These are phyloP conservation scores for Hypothenemus hampei DNA, from an alignment of 1,140 invertebrate species.

Conservation along the genomic window DNA sequence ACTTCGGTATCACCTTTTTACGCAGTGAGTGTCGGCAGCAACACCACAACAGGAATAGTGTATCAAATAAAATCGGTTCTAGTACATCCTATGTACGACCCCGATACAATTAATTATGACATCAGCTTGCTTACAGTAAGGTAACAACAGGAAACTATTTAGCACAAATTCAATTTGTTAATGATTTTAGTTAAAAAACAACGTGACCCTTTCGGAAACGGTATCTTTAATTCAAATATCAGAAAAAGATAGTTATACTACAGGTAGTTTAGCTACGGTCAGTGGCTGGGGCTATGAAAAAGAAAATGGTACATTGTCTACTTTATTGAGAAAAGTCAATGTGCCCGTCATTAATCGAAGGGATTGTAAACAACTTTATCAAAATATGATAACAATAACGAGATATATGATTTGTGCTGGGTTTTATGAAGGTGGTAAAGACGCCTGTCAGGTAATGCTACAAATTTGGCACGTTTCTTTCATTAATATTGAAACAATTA, in stretches of 20 bases:
- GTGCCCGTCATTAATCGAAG: constrained; percentile 1
- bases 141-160: no score
- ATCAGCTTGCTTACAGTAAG: constrained; percentile 10
- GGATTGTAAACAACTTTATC: neutral
- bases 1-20: constrained; percentile 3
- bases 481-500: constrained; percentile 32
- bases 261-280: constrained; percentile 7
- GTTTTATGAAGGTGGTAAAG: constrained; percentile 15
- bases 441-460: constrained; percentile 15
- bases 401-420: constrained; percentile 22
- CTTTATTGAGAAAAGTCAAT: neutral
- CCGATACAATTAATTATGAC: constrained; percentile 3
- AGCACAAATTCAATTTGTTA: no score
- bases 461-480: neutral
- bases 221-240: constrained; percentile 9
- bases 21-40: constrained; percentile 11
- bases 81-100: constrained; percentile 8
- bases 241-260: neutral
- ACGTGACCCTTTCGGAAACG: constrained; percentile 1
- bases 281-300: constrained; percentile 19
- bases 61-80: constrained; percentile 7
- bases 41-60: neutral
- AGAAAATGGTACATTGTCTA: constrained; percentile 14
- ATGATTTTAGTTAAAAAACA: constrained; percentile 8
- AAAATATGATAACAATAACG: constrained; percentile 11